A percentile compares a stretch with the other conserved stretches of the same genome.
Conservation (phyloP, 2,113 vertebrate genomes). For the Rhinoderma darwinii region DNA sequence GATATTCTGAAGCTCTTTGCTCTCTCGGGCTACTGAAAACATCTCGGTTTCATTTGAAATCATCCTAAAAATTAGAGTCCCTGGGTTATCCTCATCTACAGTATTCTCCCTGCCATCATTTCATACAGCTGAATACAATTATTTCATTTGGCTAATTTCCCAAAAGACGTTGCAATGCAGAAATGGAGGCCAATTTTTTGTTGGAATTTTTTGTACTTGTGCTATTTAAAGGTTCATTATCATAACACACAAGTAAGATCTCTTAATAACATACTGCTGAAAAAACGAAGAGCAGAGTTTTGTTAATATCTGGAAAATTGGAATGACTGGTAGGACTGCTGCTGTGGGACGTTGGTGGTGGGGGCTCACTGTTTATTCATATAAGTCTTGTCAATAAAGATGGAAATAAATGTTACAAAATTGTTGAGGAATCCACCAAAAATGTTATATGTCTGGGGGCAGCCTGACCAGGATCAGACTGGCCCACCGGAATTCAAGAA, state of each 20-base stretch:
- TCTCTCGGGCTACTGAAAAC: not conserved
- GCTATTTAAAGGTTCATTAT: slow-evolving; percentile 25
- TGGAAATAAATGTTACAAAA: no score
- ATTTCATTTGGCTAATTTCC: slow-evolving; percentile 28
- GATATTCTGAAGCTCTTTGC: slow-evolving; percentile 10
- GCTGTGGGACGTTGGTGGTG: no score
- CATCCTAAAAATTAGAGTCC: not conserved
- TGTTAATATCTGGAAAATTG: not conserved
- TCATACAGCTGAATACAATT: slow-evolving; percentile 1
- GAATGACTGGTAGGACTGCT: no score
- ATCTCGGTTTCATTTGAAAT: not conserved
- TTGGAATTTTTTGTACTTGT: slow-evolving; percentile 16
- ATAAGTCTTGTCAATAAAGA: no score
- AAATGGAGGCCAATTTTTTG: slow-evolving; percentile 18
- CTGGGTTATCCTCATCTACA: not conserved
- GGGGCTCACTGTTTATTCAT: no score
- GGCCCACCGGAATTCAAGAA: no score
- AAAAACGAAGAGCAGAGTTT: not conserved
- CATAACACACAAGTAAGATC: not conserved
- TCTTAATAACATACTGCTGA: not conserved
- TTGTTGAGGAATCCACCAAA: no score
- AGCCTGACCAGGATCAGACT: no score
- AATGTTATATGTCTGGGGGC: no score
- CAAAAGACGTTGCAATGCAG: not conserved
- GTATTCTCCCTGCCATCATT: not conserved